Conservation (phyloP, 2,113 vertebrate genomes). For the Todiramphus saurophagus region DNA sequence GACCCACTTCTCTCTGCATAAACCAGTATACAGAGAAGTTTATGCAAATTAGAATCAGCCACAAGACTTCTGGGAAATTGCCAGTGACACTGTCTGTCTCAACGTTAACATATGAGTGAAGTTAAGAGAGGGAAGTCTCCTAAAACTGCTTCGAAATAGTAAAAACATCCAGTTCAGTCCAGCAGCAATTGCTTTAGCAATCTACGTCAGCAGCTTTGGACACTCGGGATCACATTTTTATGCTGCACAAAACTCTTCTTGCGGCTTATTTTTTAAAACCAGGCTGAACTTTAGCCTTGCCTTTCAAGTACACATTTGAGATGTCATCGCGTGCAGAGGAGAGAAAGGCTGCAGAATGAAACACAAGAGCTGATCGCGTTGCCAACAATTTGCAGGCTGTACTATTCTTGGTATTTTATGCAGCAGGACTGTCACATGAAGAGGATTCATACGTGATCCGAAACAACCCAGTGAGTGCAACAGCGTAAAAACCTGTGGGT, state of each 20-base stretch:
- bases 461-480: background rate
- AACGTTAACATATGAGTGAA: background rate
- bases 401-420: background rate
- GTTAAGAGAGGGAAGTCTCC: background rate
- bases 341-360: background rate
- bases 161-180: background rate
- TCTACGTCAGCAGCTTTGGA: background rate
- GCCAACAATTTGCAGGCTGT: background rate
- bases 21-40: background rate
- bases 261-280: background rate
- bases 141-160: background rate
- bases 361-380: background rate
- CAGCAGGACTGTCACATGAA: background rate
- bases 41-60: background rate
- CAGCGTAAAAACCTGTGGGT: background rate
- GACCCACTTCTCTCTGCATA: background rate
- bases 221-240: background rate
- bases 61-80: conserved; percentile 4
- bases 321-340: background rate
- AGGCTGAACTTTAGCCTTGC: background rate
- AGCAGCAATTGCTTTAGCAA: background rate
- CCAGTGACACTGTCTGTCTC: background rate
- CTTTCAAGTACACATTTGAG: background rate
- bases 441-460: background rate
- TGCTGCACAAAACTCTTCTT: background rate